phyloP scores from a whole-genome alignment of 2,113 vertebrate species.

The Neolamprologus sp. region DNA sequence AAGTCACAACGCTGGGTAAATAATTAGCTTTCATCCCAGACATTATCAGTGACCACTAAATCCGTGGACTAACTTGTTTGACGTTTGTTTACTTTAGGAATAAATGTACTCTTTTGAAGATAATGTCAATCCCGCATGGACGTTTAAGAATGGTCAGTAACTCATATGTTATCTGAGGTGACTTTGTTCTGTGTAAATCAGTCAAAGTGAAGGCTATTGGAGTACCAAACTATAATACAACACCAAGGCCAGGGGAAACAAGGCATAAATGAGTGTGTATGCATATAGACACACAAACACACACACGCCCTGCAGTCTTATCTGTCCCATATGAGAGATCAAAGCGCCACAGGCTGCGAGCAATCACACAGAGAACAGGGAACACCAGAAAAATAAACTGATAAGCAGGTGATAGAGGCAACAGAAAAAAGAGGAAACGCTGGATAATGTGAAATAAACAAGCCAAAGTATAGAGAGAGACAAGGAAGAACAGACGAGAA shows the following conservation, averaged over 20 bases:
- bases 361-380: conserved; percentile 27
- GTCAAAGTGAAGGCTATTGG: conserved; percentile 24
- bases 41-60: conserved; percentile 14
- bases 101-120: background rate
- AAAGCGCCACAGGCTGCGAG: conserved; percentile 42
- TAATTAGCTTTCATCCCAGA: conserved; percentile 35
- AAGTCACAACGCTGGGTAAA: conserved; percentile 33
- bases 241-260: conserved; percentile 1
- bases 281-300: background rate
- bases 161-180: background rate
- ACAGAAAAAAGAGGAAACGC: background rate
- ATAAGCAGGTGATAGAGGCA: conserved; percentile 16
- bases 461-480: background rate
- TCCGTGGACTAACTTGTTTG: background rate
- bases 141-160: background rate
- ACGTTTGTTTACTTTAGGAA: background rate
- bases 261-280: background rate
- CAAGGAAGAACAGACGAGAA: background rate
- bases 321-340: conserved; percentile 51
- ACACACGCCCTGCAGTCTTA: conserved; percentile 28
- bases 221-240: background rate
- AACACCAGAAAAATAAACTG: conserved; percentile 33
- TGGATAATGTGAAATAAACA: background rate
- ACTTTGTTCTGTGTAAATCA: conserved; percentile 10
- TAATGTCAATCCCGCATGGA: background rate